A percentile compares a stretch with the other conserved stretches of the same genome.
These are phyloP conservation scores for Aleiodes sp. DNA, from an alignment of 1,140 invertebrate species.

Conservation along the genomic window DNA sequence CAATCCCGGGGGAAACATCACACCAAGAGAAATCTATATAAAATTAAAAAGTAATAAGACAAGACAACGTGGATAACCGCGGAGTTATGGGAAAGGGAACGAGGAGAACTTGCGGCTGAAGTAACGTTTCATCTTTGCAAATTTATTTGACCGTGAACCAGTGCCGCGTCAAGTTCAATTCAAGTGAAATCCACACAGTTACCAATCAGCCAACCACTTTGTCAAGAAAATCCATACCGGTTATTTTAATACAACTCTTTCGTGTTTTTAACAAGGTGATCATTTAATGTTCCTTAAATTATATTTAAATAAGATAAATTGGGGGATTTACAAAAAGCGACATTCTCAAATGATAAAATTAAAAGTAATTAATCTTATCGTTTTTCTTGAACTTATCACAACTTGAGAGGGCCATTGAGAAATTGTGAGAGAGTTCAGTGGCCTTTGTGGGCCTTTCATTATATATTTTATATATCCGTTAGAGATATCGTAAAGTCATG, in stretches of 20 bases:
- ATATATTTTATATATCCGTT: not conserved
- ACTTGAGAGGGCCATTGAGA: not conserved
- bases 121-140: slow-evolving; percentile 24
- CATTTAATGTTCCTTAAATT: no score
- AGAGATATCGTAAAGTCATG: slow-evolving; percentile 16
- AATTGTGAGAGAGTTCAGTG: slow-evolving; percentile 1
- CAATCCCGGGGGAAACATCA: not conserved
- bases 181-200: not conserved
- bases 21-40: not conserved
- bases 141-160: slow-evolving; percentile 40
- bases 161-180: slow-evolving; percentile 28
- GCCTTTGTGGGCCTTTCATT: slow-evolving; percentile 30
- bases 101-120: not conserved
- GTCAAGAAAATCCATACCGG: not conserved
- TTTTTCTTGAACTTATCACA: not conserved
- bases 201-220: not conserved
- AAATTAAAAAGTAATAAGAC: not conserved
- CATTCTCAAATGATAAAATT: no score
- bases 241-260: not conserved
- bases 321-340: not conserved
- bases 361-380: no score
- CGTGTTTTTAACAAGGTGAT: no score
- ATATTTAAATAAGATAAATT: not conserved
- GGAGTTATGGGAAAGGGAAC: slow-evolving; percentile 10
- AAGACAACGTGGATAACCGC: not conserved